phyloP scores from a whole-genome alignment of 2,888 invertebrate species.

The Pterostichus madidus region DNA sequence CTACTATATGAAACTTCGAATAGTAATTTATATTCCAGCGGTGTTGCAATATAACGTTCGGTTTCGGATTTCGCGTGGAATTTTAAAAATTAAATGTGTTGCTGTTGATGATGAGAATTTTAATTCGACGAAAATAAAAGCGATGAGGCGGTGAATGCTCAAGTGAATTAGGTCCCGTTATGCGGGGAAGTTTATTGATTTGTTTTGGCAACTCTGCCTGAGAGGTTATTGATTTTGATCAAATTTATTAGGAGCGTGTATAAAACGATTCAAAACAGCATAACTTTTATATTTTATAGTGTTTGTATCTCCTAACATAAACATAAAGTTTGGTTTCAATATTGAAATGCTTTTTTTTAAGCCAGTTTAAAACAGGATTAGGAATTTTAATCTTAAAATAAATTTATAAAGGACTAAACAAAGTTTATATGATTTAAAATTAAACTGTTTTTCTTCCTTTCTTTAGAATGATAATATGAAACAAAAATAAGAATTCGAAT shows the following conservation, averaged over 20 bases:
- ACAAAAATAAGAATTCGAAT: not conserved
- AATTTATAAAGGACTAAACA: not conserved
- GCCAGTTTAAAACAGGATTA: not conserved
- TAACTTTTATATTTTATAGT: too few species aligned
- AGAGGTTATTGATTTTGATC: slow-evolving; percentile 4
- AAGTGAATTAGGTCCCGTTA: slow-evolving; percentile 31
- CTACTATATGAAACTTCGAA: slow-evolving; percentile 11
- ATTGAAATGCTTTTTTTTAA: too few species aligned
- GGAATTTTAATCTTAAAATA: too few species aligned
- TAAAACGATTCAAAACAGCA: too few species aligned
- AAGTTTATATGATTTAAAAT: not conserved
- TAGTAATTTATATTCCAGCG: slow-evolving; percentile 52
- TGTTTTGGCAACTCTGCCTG: slow-evolving; percentile 9
- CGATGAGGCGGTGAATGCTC: not conserved
- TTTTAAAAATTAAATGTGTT: slow-evolving; percentile 40
- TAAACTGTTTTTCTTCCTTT: not conserved
- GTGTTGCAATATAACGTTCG: slow-evolving; percentile 26
- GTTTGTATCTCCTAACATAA: too few species aligned
- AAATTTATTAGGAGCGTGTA: slow-evolving; percentile 1
- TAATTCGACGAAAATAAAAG: slow-evolving; percentile 38
- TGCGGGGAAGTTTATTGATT: slow-evolving; percentile 20
- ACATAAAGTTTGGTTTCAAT: too few species aligned
- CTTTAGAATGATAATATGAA: not conserved
- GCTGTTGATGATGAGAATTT: slow-evolving; percentile 7
- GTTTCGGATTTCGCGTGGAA: slow-evolving; percentile 49